A percentile compares a stretch with the other conserved stretches of the same genome.
phyloP scores from a whole-genome alignment of 2,888 invertebrate species.

The Tetropium fuscum region DNA sequence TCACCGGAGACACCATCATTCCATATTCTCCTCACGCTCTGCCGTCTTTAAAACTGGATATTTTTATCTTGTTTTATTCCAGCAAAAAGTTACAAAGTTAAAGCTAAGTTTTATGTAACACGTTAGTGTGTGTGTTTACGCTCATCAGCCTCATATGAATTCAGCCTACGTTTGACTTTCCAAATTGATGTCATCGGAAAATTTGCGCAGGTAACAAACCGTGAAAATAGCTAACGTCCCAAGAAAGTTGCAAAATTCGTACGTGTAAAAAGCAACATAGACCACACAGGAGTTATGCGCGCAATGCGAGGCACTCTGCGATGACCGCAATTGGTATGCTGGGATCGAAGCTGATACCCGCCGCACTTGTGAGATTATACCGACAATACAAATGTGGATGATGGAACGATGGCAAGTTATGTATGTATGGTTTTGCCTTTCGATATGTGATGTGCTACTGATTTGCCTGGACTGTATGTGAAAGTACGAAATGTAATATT shows the following conservation, averaged over 20 bases:
- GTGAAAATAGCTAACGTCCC: constrained; percentile 10
- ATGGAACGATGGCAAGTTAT: too few relatives aligned
- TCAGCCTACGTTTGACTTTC: not conserved
- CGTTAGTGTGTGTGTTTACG: constrained; percentile 1
- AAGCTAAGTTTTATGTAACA: constrained; percentile 8
- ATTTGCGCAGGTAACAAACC: constrained; percentile 15
- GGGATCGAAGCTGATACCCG: constrained; percentile 38
- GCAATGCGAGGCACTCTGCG: constrained; percentile 18
- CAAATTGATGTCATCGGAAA: constrained; percentile 9
- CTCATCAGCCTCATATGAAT: constrained; percentile 6
- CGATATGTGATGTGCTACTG: constrained; percentile 36
- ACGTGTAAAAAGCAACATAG: constrained; percentile 13
- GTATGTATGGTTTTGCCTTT: constrained; percentile 36
- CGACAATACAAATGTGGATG: constrained; percentile 34
- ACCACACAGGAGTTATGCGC: constrained; percentile 9
- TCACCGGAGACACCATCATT: too few relatives aligned
- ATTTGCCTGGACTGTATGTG: too few relatives aligned
- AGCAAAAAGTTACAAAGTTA: constrained; percentile 9
- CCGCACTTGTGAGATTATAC: constrained; percentile 35
- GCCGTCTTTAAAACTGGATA: constrained; percentile 8
- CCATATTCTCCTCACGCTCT: constrained; percentile 2
- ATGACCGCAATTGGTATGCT: constrained; percentile 37
- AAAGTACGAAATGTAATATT: too few relatives aligned
- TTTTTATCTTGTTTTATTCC: constrained; percentile 14
- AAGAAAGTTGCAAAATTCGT: not conserved